These are phyloP conservation scores for Chamaetylas fuelleborni DNA, from an alignment of 2,113 vertebrate species.

Conservation along the genomic window DNA sequence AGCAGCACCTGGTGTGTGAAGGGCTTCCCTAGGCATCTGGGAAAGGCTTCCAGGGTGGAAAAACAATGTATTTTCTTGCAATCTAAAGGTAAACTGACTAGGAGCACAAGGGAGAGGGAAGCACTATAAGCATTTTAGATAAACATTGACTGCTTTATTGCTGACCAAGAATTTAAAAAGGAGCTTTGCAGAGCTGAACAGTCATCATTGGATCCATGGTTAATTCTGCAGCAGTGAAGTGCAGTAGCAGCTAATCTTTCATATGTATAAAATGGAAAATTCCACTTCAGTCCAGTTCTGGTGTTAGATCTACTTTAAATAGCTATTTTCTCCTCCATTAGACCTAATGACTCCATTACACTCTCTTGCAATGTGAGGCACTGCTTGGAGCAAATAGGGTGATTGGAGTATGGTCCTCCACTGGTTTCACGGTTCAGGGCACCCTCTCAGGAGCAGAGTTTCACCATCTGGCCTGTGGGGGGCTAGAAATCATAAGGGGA, in stretches of 20 bases:
- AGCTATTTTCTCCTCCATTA: constrained; percentile 6
- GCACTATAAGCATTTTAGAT: not conserved
- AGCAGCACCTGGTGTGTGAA: not conserved
- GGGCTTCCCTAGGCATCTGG: not conserved
- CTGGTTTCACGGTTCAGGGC: not conserved
- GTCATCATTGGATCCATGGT: not conserved
- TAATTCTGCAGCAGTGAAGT: not conserved
- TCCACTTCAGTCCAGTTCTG: constrained; percentile 35
- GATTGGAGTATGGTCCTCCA: not conserved
- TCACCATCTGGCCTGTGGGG: not conserved
- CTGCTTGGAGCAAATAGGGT: not conserved
- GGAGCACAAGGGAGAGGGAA: not conserved
- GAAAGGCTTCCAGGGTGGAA: not conserved
- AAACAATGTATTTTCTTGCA: not conserved
- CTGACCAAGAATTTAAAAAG: not conserved
- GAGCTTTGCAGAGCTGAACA: not conserved
- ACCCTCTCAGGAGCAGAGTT: not conserved
- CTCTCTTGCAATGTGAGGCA: not conserved
- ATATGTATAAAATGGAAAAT: constrained; percentile 23
- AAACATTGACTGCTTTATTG: not conserved
- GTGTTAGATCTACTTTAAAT: constrained; percentile 7
- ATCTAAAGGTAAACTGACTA: not conserved
- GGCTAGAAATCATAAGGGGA: not conserved
- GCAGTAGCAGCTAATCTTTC: not conserved
- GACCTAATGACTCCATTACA: constrained; percentile 3